phyloP scores from a whole-genome alignment of 2,113 vertebrate genomes.

The Limnothrissa miodon region DNA sequence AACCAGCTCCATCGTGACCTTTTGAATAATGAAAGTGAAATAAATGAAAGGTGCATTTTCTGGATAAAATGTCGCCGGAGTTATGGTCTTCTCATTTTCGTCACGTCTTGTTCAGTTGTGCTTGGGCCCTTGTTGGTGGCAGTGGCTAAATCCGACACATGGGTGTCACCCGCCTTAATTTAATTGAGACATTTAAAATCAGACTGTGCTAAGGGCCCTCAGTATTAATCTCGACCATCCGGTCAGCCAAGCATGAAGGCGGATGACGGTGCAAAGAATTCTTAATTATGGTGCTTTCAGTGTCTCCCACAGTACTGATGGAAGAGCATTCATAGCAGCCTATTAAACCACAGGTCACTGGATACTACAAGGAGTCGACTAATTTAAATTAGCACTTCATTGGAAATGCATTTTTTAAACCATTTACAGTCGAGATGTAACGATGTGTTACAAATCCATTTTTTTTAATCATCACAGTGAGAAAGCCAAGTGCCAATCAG shows the following conservation, averaged over 20 bases:
- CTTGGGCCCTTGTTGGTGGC: background rate
- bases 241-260: conserved; percentile 12
- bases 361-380: background rate
- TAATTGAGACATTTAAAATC: conserved; percentile 15
- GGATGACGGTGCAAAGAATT: conserved; percentile 14
- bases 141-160: background rate
- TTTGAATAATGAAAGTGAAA: conserved; percentile 6
- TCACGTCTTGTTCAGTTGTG: background rate
- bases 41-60: background rate
- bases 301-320: background rate
- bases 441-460: background rate
- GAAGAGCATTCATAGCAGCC: background rate
- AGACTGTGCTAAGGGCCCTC: background rate
- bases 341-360: background rate
- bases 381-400: conserved; percentile 18
- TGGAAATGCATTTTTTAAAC: background rate
- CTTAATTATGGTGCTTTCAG: conserved; percentile 5
- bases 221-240: background rate
- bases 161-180: conserved; percentile 13
- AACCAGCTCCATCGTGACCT: conserved; percentile 8
- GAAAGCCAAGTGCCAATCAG: background rate
- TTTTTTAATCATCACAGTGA: background rate
- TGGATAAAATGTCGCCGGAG: background rate
- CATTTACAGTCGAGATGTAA: background rate
- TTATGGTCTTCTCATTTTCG: background rate